Evolutionary conservation across 1,140 invertebrate species (phyloP).

Genomic region (Zaprionus ghesquierei): DNA sequence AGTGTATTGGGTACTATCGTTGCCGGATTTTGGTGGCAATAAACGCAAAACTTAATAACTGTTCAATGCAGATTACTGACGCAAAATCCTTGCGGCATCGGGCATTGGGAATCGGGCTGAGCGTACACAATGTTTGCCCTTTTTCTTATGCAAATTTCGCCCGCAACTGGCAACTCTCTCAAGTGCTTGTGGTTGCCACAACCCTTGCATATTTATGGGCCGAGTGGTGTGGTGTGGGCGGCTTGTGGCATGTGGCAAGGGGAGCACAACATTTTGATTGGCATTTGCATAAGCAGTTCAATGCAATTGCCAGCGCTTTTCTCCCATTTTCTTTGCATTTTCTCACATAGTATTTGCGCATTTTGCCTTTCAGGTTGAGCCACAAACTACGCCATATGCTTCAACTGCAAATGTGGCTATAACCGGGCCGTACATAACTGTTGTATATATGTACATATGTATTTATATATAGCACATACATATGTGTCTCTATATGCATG

Average conservation of each 20-base stretch:
- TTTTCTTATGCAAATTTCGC: slow-evolving; percentile 44
- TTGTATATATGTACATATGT: not conserved
- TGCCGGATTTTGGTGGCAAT: slow-evolving; percentile 37
- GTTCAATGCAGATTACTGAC: slow-evolving; percentile 70
- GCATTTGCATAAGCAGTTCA: slow-evolving; percentile 79
- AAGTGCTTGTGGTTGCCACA: slow-evolving; percentile 36
- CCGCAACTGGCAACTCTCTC: slow-evolving; percentile 11
- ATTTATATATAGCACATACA: not conserved
- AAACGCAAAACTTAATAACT: slow-evolving; percentile 68
- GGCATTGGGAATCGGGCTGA: too few relatives aligned
- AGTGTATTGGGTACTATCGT: not conserved
- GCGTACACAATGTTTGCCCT: slow-evolving; percentile 47
- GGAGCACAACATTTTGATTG: slow-evolving; percentile 69
- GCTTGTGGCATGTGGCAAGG: not conserved
- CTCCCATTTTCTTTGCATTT: not conserved
- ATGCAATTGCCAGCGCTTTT: slow-evolving; percentile 60
- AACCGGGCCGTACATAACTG: slow-evolving; percentile 16
- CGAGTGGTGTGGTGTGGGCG: slow-evolving; percentile 16
- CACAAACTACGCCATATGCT: slow-evolving; percentile 34
- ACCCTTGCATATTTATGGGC: slow-evolving; percentile 31
- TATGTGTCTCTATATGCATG: not conserved
- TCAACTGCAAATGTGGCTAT: slow-evolving; percentile 13
- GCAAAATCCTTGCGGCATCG: slow-evolving; percentile 2
- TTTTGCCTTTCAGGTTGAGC: slow-evolving; percentile 3
- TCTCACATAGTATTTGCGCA: slow-evolving; percentile 2